These are phyloP conservation scores for Fragum whitleyi DNA, from an alignment of 2,888 invertebrate species.

Conservation along the genomic window DNA sequence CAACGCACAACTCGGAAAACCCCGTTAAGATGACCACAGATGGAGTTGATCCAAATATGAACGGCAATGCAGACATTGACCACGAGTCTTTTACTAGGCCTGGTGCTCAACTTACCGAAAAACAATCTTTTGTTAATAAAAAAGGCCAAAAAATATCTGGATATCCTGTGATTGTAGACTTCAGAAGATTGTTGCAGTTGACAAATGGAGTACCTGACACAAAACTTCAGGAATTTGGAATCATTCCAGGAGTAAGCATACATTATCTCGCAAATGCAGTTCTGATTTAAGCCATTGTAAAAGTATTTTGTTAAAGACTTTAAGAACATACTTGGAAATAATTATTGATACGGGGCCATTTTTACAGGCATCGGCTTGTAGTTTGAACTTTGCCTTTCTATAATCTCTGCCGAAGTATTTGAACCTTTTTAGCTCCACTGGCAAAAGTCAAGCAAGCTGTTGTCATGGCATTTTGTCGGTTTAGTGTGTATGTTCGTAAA, in stretches of 20 bases:
- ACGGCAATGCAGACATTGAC: constrained; percentile 38
- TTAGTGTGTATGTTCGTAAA: no score
- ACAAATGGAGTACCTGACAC: constrained; percentile 57
- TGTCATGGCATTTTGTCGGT: no score
- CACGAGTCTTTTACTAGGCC: constrained; percentile 71
- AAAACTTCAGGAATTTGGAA: constrained; percentile 55
- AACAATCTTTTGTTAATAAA: constrained; percentile 72
- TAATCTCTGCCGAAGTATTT: no score
- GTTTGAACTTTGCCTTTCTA: no score
- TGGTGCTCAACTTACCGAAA: constrained; percentile 77
- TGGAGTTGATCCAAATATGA: not conserved
- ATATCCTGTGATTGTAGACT: constrained; percentile 80
- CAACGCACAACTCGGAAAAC: not conserved
- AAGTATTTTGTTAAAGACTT: no score
- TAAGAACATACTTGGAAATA: no score
- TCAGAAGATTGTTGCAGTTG: constrained; percentile 76
- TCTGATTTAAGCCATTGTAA: no score
- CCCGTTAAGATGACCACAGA: constrained; percentile 20
- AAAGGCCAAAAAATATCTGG: constrained; percentile 71
- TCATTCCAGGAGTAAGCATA: constrained; percentile 69
- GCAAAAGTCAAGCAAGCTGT: no score
- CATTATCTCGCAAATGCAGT: no score
- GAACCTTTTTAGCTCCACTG: no score
- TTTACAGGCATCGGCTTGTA: no score
- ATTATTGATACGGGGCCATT: no score